phyloP scores from a whole-genome alignment of 2,113 vertebrate species.

The Fregata magnificens region DNA sequence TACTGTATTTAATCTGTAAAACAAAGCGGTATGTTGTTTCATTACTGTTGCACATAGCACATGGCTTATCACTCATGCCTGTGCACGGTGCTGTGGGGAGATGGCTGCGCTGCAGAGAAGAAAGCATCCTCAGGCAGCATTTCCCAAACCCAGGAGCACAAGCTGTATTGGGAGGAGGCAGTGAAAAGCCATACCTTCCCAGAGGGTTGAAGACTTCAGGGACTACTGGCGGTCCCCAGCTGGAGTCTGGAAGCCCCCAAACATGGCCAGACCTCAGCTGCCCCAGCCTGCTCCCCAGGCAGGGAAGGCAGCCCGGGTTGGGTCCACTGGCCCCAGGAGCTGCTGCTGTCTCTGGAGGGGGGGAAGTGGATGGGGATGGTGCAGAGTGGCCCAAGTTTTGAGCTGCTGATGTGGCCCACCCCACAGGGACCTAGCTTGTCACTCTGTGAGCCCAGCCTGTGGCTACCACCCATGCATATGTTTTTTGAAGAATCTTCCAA shows the following conservation, averaged over 20 bases:
- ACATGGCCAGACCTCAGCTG: background rate
- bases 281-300: background rate
- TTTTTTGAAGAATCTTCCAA: background rate
- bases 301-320: background rate
- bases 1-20: background rate
- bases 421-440: background rate
- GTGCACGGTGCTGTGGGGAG: accelerated
- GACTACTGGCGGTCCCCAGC: background rate
- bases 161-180: background rate
- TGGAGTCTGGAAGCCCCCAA: background rate
- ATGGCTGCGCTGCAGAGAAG: accelerated
- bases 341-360: background rate
- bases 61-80: accelerated
- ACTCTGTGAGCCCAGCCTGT: background rate
- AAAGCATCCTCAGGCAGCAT: background rate
- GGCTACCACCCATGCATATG: background rate
- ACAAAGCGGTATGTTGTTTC: background rate
- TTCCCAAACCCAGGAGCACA: background rate
- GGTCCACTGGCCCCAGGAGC: background rate
- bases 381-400: background rate
- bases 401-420: background rate
- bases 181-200: background rate
- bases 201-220: background rate
- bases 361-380: background rate
- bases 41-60: background rate